These are phyloP conservation scores for Oscheius sp. DNA, from an alignment of 2,888 invertebrate species.

Conservation along the genomic window DNA sequence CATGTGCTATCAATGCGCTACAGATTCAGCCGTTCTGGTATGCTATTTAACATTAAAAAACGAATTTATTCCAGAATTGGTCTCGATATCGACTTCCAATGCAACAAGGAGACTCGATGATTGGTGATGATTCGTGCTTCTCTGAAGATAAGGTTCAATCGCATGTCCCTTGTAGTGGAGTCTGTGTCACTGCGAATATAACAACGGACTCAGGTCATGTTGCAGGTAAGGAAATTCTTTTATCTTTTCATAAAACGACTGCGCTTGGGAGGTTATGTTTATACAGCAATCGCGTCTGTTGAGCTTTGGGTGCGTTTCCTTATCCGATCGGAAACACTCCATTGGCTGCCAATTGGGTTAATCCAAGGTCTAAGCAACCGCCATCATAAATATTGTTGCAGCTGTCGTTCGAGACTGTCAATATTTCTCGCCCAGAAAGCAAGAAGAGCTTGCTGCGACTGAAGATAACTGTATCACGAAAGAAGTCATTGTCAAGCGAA, in stretches of 20 bases:
- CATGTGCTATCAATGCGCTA: conserved; percentile 24
- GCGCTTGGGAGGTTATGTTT: background rate
- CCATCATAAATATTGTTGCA: conserved; percentile 13
- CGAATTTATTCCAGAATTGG: conserved; percentile 13
- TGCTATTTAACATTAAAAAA: background rate
- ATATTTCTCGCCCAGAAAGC: conserved; percentile 9
- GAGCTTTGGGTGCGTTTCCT: conserved; percentile 6
- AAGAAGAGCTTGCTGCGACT: conserved; percentile 2
- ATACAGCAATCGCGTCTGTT: background rate
- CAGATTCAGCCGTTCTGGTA: conserved; percentile 17
- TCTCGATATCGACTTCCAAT: conserved; percentile 18
- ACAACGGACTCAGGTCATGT: conserved; percentile 1
- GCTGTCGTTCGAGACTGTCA: conserved; percentile 24
- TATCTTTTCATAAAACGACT: background rate
- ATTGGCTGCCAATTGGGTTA: conserved; percentile 16
- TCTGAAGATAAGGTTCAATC: conserved; percentile 3
- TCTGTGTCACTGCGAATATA: conserved; percentile 25
- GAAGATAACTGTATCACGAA: conserved; percentile 23
- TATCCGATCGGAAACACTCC: conserved; percentile 7
- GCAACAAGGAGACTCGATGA: conserved; percentile 13
- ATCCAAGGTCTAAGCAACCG: conserved; percentile 8
- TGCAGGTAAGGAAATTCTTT: conserved; percentile 9
- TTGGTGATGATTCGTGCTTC: conserved; percentile 11
- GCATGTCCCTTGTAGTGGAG: conserved; percentile 14
- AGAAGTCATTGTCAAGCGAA: background rate